phyloP scores from a whole-genome alignment of 2,797 vertebrate species.

The Falco peregrinus region DNA sequence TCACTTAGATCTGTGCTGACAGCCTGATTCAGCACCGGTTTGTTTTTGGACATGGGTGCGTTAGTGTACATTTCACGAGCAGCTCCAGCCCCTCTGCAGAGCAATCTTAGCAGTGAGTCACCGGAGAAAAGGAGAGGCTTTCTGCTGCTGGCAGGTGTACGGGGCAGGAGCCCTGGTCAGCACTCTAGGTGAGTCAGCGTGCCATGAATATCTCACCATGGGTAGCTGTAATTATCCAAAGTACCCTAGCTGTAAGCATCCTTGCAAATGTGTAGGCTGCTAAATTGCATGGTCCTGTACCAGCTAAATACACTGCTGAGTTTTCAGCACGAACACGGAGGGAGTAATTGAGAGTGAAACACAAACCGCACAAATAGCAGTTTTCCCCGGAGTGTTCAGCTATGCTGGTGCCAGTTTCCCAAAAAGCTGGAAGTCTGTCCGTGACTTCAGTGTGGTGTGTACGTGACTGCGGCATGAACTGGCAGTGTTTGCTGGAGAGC shows the following conservation, averaged over 20 bases:
- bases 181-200: background rate
- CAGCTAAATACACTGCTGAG: background rate
- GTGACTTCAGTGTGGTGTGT: background rate
- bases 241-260: background rate
- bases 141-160: background rate
- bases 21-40: background rate
- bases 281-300: background rate
- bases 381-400: background rate
- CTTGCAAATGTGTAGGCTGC: background rate
- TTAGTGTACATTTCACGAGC: background rate
- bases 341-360: background rate
- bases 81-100: background rate
- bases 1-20: fast-evolving
- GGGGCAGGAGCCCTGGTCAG: background rate
- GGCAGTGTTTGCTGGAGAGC: background rate
- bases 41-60: background rate
- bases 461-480: background rate
- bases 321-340: fast-evolving
- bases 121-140: background rate
- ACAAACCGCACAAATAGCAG: background rate
- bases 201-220: background rate
- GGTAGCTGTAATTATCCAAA: background rate
- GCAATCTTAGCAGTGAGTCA: background rate
- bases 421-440: background rate
- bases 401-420: background rate